Percentiles rank a stretch among this genome's conserved stretches.
Conservation (phyloP, 2,888 invertebrate species). For the Drosophila lacicola region DNA sequence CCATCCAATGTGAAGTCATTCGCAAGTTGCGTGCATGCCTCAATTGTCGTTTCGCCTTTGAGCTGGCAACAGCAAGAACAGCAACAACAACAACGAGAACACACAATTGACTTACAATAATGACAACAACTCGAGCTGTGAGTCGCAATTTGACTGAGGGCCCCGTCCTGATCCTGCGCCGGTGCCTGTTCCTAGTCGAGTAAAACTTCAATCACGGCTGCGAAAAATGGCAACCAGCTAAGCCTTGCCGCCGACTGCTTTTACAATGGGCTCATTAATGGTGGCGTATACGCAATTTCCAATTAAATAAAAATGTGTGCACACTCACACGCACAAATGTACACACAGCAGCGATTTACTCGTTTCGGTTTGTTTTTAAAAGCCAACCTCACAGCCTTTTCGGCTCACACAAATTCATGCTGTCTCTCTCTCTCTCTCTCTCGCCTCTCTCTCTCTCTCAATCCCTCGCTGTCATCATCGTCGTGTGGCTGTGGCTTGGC, state of each 20-base stretch:
- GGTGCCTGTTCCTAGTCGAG: conserved; percentile 38
- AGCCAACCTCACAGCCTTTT: conserved; percentile 56
- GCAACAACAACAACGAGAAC: conserved; percentile 27
- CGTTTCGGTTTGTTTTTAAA: conserved; percentile 61
- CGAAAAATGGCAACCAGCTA: conserved; percentile 39
- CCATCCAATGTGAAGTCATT: conserved; percentile 49
- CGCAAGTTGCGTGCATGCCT: conserved; percentile 68
- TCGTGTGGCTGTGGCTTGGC: conserved; percentile 50
- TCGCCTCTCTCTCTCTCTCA: conserved; percentile 4
- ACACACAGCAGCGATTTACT: conserved; percentile 54
- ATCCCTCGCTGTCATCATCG: conserved; percentile 25
- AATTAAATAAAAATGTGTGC: conserved; percentile 72
- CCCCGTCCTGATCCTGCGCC: not conserved
- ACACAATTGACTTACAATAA: conserved; percentile 82
- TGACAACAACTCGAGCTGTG: conserved; percentile 59
- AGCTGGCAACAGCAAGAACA: conserved; percentile 34
- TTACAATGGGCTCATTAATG: conserved; percentile 76
- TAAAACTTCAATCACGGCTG: conserved; percentile 25
- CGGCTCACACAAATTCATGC: conserved; percentile 40
- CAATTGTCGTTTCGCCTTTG: conserved; percentile 60
- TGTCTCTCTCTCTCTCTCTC: not conserved
- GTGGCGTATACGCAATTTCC: conserved; percentile 78
- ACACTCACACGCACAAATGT: conserved; percentile 7
- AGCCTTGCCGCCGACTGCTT: conserved; percentile 39
- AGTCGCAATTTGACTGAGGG: conserved; percentile 10